Base-by-base conservation (phyloP, 1,140 invertebrate genomes). In the Alviniconcha marisindica region DNA sequence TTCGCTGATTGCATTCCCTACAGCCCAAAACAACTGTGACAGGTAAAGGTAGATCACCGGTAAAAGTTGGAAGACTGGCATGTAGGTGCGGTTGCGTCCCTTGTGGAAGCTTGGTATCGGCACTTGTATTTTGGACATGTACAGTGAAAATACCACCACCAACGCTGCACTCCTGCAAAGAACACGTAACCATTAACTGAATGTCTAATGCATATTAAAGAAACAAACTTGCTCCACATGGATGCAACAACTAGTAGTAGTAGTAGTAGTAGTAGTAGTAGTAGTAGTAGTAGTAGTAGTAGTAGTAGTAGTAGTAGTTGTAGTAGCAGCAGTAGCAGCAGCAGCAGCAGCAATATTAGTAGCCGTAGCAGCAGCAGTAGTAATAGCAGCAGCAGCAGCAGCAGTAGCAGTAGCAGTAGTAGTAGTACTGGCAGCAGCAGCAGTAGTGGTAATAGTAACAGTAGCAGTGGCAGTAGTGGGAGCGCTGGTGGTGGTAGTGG, bases 31-130 rank as follows among this genome's bases (percentile, higher is more conserved):
- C n/a, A n/a, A n/a, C n/a, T n/a, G n/a, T n/a, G n/a, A n/a, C n/a
- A n/a, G n/a, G 33, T 15, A 77, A 63, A 31, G 28, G 40, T 36
- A 33, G 79, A 44, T 56, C 69, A 83, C 83, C 33, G 83, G 83
- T 5, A 84, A n/a, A 4, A 84, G 42, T 42, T 87, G 84, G 60
- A 87, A 84, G 15, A 87, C 71, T n/a, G 51, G 56, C n/a, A 84
- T 40, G 21, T 21, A 12, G 4, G 54, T 31, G 18, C 77, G n/a
- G 2, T 77, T 77, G n/a, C 44, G 51, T 66, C 56, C 73, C 60
- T 85, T 87, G 4, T 60, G 24, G n/a, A 56, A 74, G 44, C 4
- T 77, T 18, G 83, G 83, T 42, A 84, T 28, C 0, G 79, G 83
- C 24, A 84, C 44, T 1, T 31, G 24, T 1, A 85, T 38, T 12